Evolutionary conservation across 1,140 invertebrate species (phyloP), one percentile per base, ranked within the genome.

Genomic region (Notospermus geniculatus): DNA sequence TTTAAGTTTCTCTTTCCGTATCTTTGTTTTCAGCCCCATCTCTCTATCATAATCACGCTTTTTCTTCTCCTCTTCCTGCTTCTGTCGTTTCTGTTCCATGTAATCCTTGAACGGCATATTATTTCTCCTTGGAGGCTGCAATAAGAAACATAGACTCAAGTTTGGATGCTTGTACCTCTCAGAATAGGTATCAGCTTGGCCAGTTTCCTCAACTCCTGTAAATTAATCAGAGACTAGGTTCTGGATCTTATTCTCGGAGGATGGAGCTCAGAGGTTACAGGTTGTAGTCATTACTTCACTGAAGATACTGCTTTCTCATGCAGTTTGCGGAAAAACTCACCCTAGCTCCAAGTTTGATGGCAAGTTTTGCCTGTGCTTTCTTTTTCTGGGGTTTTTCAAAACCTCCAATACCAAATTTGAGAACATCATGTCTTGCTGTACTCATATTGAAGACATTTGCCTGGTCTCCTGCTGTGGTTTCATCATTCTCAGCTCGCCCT

Each of bases 1-100:
- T 59, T 0, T 61, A 52, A 1, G 46, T 54, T 1, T 61, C 59
- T 0, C 50, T 57, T 11, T 61, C 59, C 1, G 39, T 45, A 4
- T 65, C 55, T 29, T 30, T n/a, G 9, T n/a, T n/a, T 27, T 27
- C 46, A 19, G 9, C 46, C 1, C 36, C 56, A 0, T 60, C 50
- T 1, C 28, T 45, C 22, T 53, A 30, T 41, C n/a, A 45, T 7
- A 7, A 17, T 7, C 46, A 41, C 15, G 53, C 62, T 41, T 52
- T 53, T 17, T 60, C 63, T 23, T 60, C 63, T 19, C 54, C 57
- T 27, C 57, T 45, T 7, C 52, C 53, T n/a, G 60, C 58, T 46
- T 1, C 46, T 28, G 39, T 39, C 43, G 53, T 62, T 25, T 41
- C 36, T 57, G 32, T 36, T 36, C 32, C 32, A 36, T 36, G 32